Conservation (phyloP, 2,113 vertebrate species). For the Plecturocebus donacophilus region DNA sequence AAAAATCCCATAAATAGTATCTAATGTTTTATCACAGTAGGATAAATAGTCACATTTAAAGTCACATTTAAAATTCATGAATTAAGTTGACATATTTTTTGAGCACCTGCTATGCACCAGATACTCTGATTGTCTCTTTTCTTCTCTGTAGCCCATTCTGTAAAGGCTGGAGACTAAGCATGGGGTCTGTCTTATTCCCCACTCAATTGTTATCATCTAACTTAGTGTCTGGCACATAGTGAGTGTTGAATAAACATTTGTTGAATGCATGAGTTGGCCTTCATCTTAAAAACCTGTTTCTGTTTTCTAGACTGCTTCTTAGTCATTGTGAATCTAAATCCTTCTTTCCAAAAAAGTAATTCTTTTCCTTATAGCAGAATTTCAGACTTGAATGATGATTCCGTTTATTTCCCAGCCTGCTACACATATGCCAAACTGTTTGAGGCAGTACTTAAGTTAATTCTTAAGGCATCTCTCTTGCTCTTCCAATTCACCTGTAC, state of each 20-base stretch:
- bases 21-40: constrained; percentile 27
- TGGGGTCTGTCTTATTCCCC: background rate
- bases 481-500: background rate
- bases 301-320: background rate
- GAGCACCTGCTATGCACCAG: background rate
- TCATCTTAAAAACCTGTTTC: background rate
- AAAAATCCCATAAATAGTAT: background rate
- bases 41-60: background rate
- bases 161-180: background rate
- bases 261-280: background rate
- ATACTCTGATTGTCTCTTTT: background rate
- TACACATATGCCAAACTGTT: background rate
- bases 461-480: background rate
- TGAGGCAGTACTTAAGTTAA: background rate
- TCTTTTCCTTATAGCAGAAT: background rate
- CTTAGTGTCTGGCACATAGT: background rate
- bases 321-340: background rate
- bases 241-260: background rate
- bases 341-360: background rate
- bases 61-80: constrained; percentile 43
- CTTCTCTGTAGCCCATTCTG: background rate
- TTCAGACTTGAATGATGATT: background rate
- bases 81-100: background rate
- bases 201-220: background rate
- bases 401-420: constrained; percentile 12